Evolutionary conservation across 2,113 vertebrate genomes (phyloP).

Genomic region (Paedocypris sp.): DNA sequence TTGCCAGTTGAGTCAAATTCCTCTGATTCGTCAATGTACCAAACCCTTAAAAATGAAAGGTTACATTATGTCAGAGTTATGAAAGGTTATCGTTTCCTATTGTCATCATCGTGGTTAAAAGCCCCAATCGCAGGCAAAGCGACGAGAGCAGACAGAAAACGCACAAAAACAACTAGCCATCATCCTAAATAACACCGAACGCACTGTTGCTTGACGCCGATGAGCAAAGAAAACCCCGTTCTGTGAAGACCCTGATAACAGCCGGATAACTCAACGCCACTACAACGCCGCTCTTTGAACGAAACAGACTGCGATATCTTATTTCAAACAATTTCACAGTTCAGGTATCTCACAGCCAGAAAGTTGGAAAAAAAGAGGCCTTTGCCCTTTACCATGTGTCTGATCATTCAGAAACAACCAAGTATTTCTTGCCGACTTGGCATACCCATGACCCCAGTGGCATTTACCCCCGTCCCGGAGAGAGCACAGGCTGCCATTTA

Average conservation of each 20-base stretch:
- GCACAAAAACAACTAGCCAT: neutral
- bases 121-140: neutral
- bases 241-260: neutral
- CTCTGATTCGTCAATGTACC: too few species aligned
- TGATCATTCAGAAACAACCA: slow-evolving; percentile 19
- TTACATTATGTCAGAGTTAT: neutral
- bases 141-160: neutral
- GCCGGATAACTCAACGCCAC: neutral
- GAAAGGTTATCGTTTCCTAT: neutral
- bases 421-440: slow-evolving; percentile 29
- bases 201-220: neutral
- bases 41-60: too few species aligned
- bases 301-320: neutral
- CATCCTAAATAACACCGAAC: slow-evolving; percentile 3
- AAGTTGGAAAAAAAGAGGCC: slow-evolving; percentile 4
- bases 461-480: slow-evolving; percentile 31
- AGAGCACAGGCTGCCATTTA: slow-evolving; percentile 34
- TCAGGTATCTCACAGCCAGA: neutral
- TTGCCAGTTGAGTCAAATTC: too few species aligned
- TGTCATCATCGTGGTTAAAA: neutral
- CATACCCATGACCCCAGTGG: slow-evolving; percentile 30
- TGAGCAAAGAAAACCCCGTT: neutral
- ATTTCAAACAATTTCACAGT: slow-evolving; percentile 1
- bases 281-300: neutral
- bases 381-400: slow-evolving; percentile 25